Evolutionary conservation across 2,888 invertebrate species (phyloP), one percentile per base, ranked within the genome.

Genomic region (Taenaris catops): DNA sequence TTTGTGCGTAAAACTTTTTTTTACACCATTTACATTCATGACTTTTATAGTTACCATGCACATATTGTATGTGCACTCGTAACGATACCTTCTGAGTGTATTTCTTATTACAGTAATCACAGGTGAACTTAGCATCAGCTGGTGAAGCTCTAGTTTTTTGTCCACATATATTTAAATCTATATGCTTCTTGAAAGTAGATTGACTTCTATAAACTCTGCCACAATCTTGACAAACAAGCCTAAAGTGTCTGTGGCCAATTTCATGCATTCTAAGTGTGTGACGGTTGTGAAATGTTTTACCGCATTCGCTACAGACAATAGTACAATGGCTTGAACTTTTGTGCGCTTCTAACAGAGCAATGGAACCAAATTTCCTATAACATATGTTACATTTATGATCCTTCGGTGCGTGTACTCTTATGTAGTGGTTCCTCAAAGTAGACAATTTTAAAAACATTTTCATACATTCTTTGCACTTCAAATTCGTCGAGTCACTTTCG

Each of bases 51-150:
- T 71, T 75, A 0, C 72, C 70, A 52, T 81, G 81, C 37, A 78
- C 75, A 44, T 74, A 70, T 40, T 76, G 80, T 37, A 81, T 80
- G 34, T 81, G 81, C 4, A 81, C 79, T 36, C 80, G 42, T 18
- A 81, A 42, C 1, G 78, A 67, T 9, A 78, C 65, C 44, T 81
- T 81, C 14, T 81, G 79, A 0, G 76, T 72, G 32, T 80, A 81
- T 38, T 63, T 74, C 38, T 80, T 81, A 18, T 70, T 63, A 32
- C 81, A 81, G 50, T 79, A 67, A 45, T 81, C 79, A 37, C 81
- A 81, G 2, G 72, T 74, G 17, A 55, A 76, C 9, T 68, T 69
- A 0, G 69, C 80, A 44, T 74, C 46, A 0, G 64, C 56, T 0
- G 68, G 74, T 6, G 55, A 54, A 0, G 75, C 72, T 34, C 79